Evolutionary conservation across 2,888 invertebrate species (phyloP), one percentile per base, ranked within the genome.

Genomic region (Lithosia quadra): DNA sequence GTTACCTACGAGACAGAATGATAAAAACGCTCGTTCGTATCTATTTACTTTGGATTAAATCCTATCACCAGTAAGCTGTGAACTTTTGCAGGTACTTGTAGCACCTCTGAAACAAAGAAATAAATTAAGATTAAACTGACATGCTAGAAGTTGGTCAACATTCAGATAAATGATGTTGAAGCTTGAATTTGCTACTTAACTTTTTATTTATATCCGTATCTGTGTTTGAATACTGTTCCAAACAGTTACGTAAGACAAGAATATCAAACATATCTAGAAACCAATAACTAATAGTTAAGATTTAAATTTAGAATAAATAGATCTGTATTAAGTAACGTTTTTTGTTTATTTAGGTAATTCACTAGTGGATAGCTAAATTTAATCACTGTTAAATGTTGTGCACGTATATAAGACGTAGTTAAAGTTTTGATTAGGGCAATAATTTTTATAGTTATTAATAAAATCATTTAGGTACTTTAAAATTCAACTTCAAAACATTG

Each of bases 341-440:
- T 91, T 89, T 88, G 89, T 91, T 92, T 90, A 84, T 91, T 90
- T 92, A 92, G 89, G 82, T 81, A 88, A 88, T 89, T 88, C 85
- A 83, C 81, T 92, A 91, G 91, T 86, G 81, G 76, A 81, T 91
- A 92, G 88, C 89, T 92, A 92, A 91, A 89, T 93, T 92, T 91
- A 91, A 91, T 93, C 95, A 95, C 95, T 95, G 95, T 95, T 95
- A 94, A 94, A 94, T 94, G 95, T 95, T 93, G 93, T 94, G 95
- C 95, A 95, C 95, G 87, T 92, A 92, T 88, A 86, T 91, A 90
- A 89, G 84, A 76, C 75, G 89, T 92, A 92, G 91, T 84, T 75
- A 82, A 87, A 88, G 84, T 86, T 90, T 88, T 88, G 79, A 90
- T 89, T 92, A 92, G 90, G 90, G 90, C 90, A 92, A 94, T 94